These are phyloP conservation scores for Aspidiotus destructor DNA, from an alignment of 2,888 invertebrate genomes.

Conservation along the genomic window DNA sequence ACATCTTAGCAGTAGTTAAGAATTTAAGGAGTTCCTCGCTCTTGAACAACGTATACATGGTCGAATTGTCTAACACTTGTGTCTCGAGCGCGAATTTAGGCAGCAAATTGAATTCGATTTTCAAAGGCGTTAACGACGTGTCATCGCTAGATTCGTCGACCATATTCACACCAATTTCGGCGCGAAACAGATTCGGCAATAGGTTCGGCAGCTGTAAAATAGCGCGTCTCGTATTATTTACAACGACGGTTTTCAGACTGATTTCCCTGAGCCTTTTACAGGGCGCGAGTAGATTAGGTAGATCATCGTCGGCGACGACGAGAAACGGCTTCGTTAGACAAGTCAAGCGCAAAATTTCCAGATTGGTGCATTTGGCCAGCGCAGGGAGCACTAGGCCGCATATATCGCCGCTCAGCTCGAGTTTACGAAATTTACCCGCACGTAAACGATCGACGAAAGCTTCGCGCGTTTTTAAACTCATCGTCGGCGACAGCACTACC, in stretches of 20 bases:
- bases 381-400: constrained; percentile 1
- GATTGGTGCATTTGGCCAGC: constrained; percentile 5
- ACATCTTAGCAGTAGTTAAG: too few species aligned
- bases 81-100: constrained; percentile 21
- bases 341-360: constrained; percentile 17
- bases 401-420: constrained; percentile 24
- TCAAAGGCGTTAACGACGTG: constrained; percentile 18
- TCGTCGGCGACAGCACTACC: constrained; percentile 7
- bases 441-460: constrained; percentile 7
- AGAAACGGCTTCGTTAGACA: constrained; percentile 12
- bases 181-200: constrained; percentile 17
- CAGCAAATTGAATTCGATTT: constrained; percentile 29
- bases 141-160: constrained; percentile 5
- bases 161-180: constrained; percentile 17
- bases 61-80: constrained; percentile 18
- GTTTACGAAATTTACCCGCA: constrained; percentile 5
- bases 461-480: not conserved
- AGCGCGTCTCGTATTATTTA: constrained; percentile 16
- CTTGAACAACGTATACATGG: constrained; percentile 17
- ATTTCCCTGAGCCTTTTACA: constrained; percentile 20
- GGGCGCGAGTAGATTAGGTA: constrained; percentile 7
- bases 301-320: constrained; percentile 14
- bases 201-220: constrained; percentile 20
- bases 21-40: constrained; percentile 6
- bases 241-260: constrained; percentile 14